phyloP scores from a whole-genome alignment of 2,113 vertebrate species.

The Acrocephalus kingi region DNA sequence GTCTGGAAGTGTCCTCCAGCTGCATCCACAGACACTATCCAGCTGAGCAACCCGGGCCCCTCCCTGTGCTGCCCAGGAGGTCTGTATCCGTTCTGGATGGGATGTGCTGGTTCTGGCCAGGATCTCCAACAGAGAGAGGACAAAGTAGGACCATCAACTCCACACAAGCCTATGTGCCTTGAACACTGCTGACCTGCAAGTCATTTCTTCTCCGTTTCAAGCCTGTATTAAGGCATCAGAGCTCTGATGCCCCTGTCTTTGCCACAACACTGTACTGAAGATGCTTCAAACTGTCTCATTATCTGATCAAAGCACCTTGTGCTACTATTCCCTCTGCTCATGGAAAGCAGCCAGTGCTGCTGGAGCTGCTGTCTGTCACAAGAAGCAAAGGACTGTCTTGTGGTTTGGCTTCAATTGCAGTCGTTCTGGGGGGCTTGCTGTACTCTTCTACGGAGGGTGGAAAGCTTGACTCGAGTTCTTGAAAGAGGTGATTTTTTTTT shows the following conservation, averaged over 20 bases:
- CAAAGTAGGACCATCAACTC: neutral
- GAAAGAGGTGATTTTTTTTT: neutral
- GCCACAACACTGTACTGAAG: neutral
- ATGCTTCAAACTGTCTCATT: neutral
- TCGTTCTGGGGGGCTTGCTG: neutral
- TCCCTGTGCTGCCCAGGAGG: rapidly evolving
- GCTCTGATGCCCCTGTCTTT: neutral
- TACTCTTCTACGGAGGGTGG: neutral
- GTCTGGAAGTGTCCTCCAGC: neutral
- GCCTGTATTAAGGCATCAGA: neutral
- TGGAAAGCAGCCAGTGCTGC: neutral
- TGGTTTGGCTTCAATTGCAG: neutral
- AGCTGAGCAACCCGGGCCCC: neutral
- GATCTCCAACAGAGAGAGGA: neutral
- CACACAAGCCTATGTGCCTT: neutral
- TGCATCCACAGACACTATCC: neutral
- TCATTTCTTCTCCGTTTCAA: neutral
- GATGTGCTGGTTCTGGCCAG: neutral
- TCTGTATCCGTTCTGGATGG: neutral
- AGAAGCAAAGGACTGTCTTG: neutral
- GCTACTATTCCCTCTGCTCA: neutral
- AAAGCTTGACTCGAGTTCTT: neutral
- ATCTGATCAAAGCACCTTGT: neutral
- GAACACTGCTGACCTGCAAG: neutral
- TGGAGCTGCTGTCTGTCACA: neutral